phyloP scores from a whole-genome alignment of 1,140 invertebrate species.

The Magallana gigas region DNA sequence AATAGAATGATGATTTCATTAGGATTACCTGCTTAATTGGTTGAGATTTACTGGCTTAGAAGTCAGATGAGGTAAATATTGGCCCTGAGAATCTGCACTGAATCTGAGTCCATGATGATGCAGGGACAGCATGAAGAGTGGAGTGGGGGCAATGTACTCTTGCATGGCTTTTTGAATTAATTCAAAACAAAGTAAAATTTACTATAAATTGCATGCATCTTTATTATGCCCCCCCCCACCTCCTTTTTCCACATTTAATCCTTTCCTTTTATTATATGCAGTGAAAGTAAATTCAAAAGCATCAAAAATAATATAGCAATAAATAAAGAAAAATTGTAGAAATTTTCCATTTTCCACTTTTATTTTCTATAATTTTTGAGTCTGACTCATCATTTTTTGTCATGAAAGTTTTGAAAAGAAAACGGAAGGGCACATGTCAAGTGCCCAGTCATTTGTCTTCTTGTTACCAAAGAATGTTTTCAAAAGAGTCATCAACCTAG shows the following conservation, averaged over 20 bases:
- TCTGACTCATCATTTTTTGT: conserved; percentile 2
- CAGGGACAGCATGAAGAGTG: not conserved
- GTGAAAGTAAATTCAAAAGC: too few species aligned
- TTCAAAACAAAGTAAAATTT: too few species aligned
- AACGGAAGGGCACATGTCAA: conserved; percentile 26
- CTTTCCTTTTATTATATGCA: too few species aligned
- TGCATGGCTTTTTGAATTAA: too few species aligned
- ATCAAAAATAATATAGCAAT: not conserved
- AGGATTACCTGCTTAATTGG: not conserved
- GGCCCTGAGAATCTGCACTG: not conserved
- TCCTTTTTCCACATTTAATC: too few species aligned
- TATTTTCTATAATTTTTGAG: not conserved
- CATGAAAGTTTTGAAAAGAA: not conserved
- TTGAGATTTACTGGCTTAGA: not conserved
- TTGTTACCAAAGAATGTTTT: not conserved
- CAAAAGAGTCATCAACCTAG: not conserved
- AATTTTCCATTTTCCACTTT: not conserved
- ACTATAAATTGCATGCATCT: too few species aligned
- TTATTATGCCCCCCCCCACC: too few species aligned
- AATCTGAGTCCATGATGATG: not conserved
- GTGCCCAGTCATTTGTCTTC: not conserved
- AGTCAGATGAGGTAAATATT: too few species aligned
- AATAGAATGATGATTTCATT: conserved; percentile 11
- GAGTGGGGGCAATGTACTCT: too few species aligned
- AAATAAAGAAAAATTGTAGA: not conserved